Conservation (phyloP, 2,888 invertebrate genomes). For the Pristionchus fissidentatus region DNA sequence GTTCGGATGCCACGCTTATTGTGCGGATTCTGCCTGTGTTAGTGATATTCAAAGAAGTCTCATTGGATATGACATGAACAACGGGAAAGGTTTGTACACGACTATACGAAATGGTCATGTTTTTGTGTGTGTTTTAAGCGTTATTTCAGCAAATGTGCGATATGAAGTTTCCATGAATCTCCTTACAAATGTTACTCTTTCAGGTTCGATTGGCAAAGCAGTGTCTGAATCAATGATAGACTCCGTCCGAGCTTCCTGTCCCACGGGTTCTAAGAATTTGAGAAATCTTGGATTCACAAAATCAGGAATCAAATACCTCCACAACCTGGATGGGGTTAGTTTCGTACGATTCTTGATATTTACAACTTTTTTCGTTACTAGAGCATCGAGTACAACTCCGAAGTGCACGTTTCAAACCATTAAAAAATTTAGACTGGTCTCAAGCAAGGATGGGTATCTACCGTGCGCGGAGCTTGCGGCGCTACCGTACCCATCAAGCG, state of each 20-base stretch:
- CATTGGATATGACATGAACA: slow-evolving; percentile 4
- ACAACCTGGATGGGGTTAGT: neutral
- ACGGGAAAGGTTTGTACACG: neutral
- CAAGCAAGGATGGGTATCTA: neutral
- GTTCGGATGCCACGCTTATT: neutral
- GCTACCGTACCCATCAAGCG: slow-evolving; percentile 1
- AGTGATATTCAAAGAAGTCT: neutral
- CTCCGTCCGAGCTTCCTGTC: neutral
- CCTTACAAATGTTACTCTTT: no score
- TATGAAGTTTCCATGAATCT: no score
- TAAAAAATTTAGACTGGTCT: neutral
- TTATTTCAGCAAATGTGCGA: no score
- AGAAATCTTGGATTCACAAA: neutral
- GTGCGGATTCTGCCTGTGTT: neutral
- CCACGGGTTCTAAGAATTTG: neutral
- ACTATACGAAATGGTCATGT: no score
- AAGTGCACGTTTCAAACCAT: no score
- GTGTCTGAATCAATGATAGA: neutral
- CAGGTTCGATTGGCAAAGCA: neutral
- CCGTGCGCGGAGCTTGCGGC: neutral
- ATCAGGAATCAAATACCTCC: neutral
- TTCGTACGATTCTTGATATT: neutral
- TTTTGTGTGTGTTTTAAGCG: no score
- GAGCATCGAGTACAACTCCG: no score
- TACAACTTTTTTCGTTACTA: no score